phyloP scores from a whole-genome alignment of 2,888 invertebrate genomes.

The Oasisia sp. region DNA sequence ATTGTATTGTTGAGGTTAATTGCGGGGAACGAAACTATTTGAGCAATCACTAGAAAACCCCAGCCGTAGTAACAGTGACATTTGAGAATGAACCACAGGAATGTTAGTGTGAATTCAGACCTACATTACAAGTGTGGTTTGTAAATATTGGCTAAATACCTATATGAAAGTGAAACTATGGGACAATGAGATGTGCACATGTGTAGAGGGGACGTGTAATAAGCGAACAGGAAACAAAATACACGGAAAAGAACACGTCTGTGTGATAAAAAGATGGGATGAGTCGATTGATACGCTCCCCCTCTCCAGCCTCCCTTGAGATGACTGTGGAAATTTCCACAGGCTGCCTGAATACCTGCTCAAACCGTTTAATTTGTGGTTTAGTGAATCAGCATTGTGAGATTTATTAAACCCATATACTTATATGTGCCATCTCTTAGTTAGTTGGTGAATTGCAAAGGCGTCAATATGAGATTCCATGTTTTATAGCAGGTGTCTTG shows the following conservation, averaged over 20 bases:
- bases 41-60: not conserved
- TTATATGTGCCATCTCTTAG: not conserved
- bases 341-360: not conserved
- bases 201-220: not conserved
- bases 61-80: not conserved
- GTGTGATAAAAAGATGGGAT: not conserved
- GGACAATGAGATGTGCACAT: not conserved
- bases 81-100: not conserved
- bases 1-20: not conserved
- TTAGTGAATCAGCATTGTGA: not conserved
- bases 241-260: not conserved
- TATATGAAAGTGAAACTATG: not conserved
- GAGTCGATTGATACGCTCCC: not conserved
- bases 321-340: slow-evolving; percentile 7
- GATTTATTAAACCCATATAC: not conserved
- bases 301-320: not conserved
- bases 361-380: not conserved
- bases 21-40: not conserved
- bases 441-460: not conserved
- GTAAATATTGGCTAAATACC: not conserved
- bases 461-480: no score
- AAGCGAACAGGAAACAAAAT: not conserved
- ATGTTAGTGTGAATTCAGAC: not conserved
- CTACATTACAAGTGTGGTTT: not conserved
- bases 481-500: no score